A percentile compares a stretch with the other conserved stretches of the same genome.
These are phyloP conservation scores for Scolopax mira DNA, from an alignment of 2,113 vertebrate species.

Conservation along the genomic window DNA sequence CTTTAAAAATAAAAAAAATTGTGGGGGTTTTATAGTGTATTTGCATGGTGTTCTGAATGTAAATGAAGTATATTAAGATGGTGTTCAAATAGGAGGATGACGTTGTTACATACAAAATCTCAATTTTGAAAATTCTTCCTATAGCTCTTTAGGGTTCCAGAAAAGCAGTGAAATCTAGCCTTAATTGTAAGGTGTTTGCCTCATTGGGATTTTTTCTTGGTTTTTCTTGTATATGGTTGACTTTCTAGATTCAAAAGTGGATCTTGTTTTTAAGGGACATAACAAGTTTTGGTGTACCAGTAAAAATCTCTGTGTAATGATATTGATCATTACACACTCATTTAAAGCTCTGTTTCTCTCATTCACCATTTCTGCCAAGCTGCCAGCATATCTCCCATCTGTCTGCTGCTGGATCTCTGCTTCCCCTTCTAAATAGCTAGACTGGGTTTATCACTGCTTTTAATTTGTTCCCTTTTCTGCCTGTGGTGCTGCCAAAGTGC, in stretches of 20 bases:
- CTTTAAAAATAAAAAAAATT: background rate
- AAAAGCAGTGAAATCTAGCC: background rate
- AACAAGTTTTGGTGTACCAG: background rate
- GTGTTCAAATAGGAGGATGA: background rate
- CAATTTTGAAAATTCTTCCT: background rate
- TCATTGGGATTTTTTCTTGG: background rate
- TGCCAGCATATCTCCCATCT: background rate
- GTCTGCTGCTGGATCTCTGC: background rate
- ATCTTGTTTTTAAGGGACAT: background rate
- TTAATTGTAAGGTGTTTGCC: background rate
- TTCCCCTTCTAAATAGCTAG: background rate
- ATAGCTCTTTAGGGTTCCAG: background rate
- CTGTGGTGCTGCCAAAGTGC: background rate
- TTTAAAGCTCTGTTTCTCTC: background rate
- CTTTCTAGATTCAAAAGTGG: background rate
- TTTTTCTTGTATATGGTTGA: background rate
- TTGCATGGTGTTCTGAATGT: background rate
- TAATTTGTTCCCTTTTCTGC: background rate
- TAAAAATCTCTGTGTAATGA: background rate
- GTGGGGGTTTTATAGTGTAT: background rate
- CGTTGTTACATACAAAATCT: background rate
- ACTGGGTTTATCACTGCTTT: background rate
- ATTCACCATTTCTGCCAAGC: background rate
- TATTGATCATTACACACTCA: background rate
- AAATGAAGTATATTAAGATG: background rate